These are phyloP conservation scores for Jacana jacana DNA, from an alignment of 2,113 vertebrate species.

Conservation along the genomic window DNA sequence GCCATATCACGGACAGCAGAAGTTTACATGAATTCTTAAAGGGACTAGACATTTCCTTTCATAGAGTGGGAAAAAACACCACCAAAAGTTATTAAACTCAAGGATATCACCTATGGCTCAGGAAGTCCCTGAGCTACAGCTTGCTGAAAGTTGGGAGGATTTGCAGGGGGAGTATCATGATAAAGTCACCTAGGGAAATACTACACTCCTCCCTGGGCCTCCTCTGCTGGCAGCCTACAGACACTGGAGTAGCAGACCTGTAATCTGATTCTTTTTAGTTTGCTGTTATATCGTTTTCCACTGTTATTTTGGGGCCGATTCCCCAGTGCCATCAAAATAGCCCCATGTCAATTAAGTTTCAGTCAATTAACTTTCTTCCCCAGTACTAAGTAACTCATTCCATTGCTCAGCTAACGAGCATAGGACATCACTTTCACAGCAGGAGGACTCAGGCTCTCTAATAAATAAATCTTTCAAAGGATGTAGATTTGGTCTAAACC, in stretches of 20 bases:
- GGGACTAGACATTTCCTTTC: constrained; percentile 21
- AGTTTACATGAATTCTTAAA: not conserved
- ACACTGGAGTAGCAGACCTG: not conserved
- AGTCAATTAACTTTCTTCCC: not conserved
- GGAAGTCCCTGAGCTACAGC: constrained; percentile 35
- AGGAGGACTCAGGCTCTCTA: not conserved
- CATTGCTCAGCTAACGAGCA: not conserved
- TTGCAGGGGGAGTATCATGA: not conserved
- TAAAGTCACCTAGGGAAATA: not conserved
- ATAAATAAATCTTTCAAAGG: not conserved
- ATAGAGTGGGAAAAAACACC: not conserved
- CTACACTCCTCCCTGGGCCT: not conserved
- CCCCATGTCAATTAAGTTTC: not conserved
- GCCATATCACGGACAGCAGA: not conserved
- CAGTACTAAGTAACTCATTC: not conserved
- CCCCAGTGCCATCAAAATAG: not conserved
- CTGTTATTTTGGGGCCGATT: not conserved
- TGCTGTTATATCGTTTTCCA: not conserved
- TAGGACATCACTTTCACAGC: not conserved
- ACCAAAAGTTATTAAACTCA: constrained; percentile 24
- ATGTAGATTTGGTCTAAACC: not conserved
- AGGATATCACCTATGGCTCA: constrained; percentile 7
- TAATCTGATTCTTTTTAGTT: not conserved
- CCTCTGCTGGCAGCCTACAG: not conserved
- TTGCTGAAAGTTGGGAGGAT: constrained; percentile 40